Evolutionary conservation across 2,888 invertebrate genomes (phyloP), one percentile per base, ranked within the genome.

Genomic region (Seira ritae): DNA sequence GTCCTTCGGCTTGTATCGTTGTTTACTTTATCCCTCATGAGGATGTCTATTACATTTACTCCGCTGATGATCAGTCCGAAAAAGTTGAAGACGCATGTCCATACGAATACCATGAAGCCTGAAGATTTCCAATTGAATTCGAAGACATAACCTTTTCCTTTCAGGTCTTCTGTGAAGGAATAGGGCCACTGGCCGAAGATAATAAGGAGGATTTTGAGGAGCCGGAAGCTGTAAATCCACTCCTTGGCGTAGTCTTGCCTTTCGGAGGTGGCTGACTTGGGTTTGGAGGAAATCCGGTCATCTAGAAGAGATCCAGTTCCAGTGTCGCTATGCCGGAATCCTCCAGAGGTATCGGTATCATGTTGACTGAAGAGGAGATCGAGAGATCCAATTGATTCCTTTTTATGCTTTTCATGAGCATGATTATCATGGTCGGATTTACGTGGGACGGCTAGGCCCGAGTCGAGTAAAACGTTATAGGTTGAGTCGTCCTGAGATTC

Each of bases 51-150:
- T 2, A 77, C 69, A 22, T 70, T 77, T 19, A 70, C 12, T 6
- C 50, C 67, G 1, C 37, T 17, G 2, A 42, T 19, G 8, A 77
- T 17, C 12, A 77, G 42, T 8, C 70, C 77, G 23, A 62, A 69
- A 0, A 70, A 10, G 12, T 60, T 77, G 12, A 77, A 46, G 12
- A 42, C 0, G 6, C n/a, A 19, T 0, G 62, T 70, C 3, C 62
- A 1, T 0, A 42, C 0, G 31, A 60, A 77, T n/a, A 70, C 22
- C 4, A 62, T n/a, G 22, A 60, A 77, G 4, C 77, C 77, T 0
- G 65, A 23, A 70, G 62, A 77, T 23, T 19, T 65, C 62, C 77
- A 77, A 19, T 42, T 77, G 60, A 77, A 77, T 19, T 70, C 65
- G 31, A 77, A 77, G n/a, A 46, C 1, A 17, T 77, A 77, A 15